Conservation (phyloP, 1,140 invertebrate genomes). For the Drosophila elegans region DNA sequence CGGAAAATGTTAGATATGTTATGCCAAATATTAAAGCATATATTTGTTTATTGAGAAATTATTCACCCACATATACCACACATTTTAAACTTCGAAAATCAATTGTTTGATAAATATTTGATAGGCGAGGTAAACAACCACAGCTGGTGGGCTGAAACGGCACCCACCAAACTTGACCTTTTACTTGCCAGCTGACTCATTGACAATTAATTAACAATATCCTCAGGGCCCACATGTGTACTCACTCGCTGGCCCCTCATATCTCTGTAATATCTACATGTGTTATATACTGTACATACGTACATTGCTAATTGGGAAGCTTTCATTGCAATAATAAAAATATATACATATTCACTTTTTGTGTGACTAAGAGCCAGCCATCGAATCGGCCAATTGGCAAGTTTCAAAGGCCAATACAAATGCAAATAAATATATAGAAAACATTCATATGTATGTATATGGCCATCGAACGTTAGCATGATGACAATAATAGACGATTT, state of each 20-base stretch:
- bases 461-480: conserved; percentile 78
- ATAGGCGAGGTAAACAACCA: conserved; percentile 4
- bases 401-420: conserved; percentile 71
- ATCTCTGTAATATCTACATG: conserved; percentile 29
- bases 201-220: conserved; percentile 76
- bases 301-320: conserved; percentile 73
- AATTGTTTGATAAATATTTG: conserved; percentile 4
- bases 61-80: no score
- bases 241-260: conserved; percentile 18
- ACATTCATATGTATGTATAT: conserved; percentile 32
- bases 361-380: conserved; percentile 66
- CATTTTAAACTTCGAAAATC: conserved; percentile 1
- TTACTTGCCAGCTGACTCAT: conserved; percentile 59
- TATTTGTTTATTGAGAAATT: neutral
- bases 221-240: conserved; percentile 15
- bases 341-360: conserved; percentile 56
- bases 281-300: conserved; percentile 3
- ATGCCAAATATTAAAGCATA: neutral
- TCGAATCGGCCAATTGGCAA: conserved; percentile 63
- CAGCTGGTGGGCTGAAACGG: neutral
- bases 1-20: no score
- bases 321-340: conserved; percentile 76
- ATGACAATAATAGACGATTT: conserved; percentile 82
- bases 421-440: conserved; percentile 46
- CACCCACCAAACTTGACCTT: conserved; percentile 30